Base-by-base conservation (phyloP, 2,113 vertebrate species). In the Forbesichthys papilliferus region DNA sequence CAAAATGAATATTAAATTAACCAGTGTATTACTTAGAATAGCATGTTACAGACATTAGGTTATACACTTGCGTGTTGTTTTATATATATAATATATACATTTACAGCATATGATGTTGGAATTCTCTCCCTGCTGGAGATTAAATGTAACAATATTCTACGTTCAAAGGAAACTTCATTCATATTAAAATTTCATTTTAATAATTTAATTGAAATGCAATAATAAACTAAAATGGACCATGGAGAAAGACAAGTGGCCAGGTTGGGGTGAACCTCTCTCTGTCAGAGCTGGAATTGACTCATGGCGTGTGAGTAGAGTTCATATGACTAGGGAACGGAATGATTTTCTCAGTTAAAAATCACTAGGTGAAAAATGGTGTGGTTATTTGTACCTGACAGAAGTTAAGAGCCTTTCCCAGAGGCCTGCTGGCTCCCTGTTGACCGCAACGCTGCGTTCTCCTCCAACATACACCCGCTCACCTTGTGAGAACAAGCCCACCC, bases 371-470 rank as follows among this genome's bases (percentile, higher is more conserved):
- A 93, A 92, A 93, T 93, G 89, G 91, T 69, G 62, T 87, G 89
- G 88, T 92, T 93, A 93, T 93, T 93, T 93, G 91, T 92, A 87
- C 90, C 88, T 93, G 93, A 93, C 92, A 93, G 92, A 92, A 93
- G 93, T 93, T 93, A 93, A 93, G 91, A 93, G 93, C 88, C 88
- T 92, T 85, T 93, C 93, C 92, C 91, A 51, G 81, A 85, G 90
- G 90, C 88, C 85, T 73, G 9, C 74, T 64, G 88, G 73, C 86
- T 93, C 91, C 93, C 91, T 56, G 83, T 88, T 93, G 93, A 93
- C 91, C 89, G 76, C 77, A 59, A 91, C 88, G 73, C 82, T 87
- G 87, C 83, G 82, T 86, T 86, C 90, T 92, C 87, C 89, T 89
- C 87, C 82, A 86, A 86, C 88, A 80, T 77, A 86, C 88, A 81